These are phyloP conservation scores for Donacobius atricapilla DNA, from an alignment of 2,113 vertebrate genomes.

Conservation along the genomic window DNA sequence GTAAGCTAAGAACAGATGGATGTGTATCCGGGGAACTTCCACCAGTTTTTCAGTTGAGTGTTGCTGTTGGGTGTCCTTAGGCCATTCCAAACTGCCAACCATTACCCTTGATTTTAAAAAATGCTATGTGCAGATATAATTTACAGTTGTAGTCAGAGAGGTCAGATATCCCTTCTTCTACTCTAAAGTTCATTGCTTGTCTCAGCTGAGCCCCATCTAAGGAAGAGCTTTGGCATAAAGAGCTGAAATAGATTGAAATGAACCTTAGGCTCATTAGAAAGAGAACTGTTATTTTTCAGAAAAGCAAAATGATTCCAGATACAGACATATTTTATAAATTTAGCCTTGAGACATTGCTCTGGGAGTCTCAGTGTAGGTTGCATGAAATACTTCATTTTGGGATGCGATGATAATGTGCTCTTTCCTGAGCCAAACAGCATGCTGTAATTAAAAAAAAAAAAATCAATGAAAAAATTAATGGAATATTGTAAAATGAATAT, in stretches of 20 bases:
- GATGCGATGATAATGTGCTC: not conserved
- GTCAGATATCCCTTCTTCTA: not conserved
- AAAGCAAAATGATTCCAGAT: not conserved
- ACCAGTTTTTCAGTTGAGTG: not conserved
- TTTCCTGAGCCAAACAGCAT: not conserved
- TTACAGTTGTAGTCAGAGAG: not conserved
- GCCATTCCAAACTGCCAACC: not conserved
- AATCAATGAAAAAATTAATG: not conserved
- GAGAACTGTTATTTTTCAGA: not conserved
- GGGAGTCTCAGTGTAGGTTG: not conserved
- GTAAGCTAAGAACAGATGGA: not conserved
- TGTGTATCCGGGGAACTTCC: not conserved
- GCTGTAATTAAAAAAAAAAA: not conserved
- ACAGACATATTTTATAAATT: not conserved
- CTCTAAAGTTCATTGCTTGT: not conserved
- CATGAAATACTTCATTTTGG: not conserved
- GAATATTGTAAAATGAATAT: not conserved
- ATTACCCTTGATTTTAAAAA: not conserved
- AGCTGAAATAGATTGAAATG: not conserved
- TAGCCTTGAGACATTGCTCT: not conserved
- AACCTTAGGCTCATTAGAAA: not conserved
- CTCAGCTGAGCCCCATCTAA: not conserved
- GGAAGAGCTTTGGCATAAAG: not conserved
- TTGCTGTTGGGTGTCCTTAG: not conserved
- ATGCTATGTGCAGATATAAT: not conserved